Evolutionary conservation across 2,113 vertebrate species (phyloP), one percentile per base, ranked within the genome.

Genomic region (Chlamydotis undulata): DNA sequence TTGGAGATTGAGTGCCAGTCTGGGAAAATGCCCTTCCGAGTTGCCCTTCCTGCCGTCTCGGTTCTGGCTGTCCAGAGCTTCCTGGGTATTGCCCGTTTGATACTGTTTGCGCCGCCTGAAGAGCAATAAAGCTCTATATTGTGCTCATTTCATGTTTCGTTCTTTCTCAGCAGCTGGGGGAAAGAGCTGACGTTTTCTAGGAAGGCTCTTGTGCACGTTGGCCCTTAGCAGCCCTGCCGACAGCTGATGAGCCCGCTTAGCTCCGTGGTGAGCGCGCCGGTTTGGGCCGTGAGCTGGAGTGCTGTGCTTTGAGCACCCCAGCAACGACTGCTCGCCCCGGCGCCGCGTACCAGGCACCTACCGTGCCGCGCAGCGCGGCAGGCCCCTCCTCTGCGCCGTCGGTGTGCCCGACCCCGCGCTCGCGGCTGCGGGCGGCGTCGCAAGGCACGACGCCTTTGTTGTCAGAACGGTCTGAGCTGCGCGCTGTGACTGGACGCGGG

Each of bases 1-100:
- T 1, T 9, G 0, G 22, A 13, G 41, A 2, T 17, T 1, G 4
- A 4, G 60, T 16, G 41, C 16, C 37, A 0, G 5, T 6, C 89
- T 37, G 29, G 3, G 10, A 12, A 31, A 45, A 2, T 1, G 6
- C 35, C 49, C 49, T 17, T 10, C 14, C 1, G 37, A 8, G 9
- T 3, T 19, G 12, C 50, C 16, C 28, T 45, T 43, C 60, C 56
- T 10, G 1, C 4, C 18, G 14, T 23, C 19, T 21, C 4, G 2
- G 6, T 2, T 35, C 24, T 9, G 5, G 91, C 76, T 29, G 25
- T 7, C 29, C 75, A 25, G 10, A 59, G 21, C 43, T 57, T 50
- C 60, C 39, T 3, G n/a, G 13, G 8, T 19, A 2, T 33, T 55
- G 50, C 17, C 39, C 14, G 70, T 45, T 10, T 4, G 56, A 6